Conservation (phyloP, 2,888 invertebrate genomes). For the Hydropsyche betteni region DNA sequence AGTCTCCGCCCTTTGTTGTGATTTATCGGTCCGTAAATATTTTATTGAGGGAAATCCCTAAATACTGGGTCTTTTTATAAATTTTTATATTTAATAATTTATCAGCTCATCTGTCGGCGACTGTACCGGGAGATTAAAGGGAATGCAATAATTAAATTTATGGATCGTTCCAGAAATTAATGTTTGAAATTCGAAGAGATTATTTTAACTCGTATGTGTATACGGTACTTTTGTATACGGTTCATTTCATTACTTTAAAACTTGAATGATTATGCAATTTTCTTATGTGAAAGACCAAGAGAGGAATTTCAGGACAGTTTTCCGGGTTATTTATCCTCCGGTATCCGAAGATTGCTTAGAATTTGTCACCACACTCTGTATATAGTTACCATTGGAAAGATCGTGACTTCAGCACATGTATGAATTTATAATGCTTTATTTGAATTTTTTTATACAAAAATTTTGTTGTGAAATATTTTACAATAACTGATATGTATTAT, state of each 20-base stretch:
- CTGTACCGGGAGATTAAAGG: too few species aligned
- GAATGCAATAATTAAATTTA: too few species aligned
- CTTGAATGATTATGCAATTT: conserved; percentile 22
- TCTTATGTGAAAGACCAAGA: not conserved
- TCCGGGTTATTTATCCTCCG: conserved; percentile 12
- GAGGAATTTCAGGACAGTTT: conserved; percentile 17
- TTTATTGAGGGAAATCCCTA: conserved; percentile 28
- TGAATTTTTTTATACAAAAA: too few species aligned
- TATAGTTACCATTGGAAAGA: conserved; percentile 1
- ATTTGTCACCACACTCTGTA: conserved; percentile 10
- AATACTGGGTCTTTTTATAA: not conserved
- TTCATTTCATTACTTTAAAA: conserved; percentile 24
- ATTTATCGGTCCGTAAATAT: conserved; percentile 38
- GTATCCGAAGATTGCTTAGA: conserved; percentile 9
- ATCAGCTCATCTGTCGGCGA: not conserved
- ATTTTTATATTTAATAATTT: conserved; percentile 2
- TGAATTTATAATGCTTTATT: too few species aligned
- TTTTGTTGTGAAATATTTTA: too few species aligned
- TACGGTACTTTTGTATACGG: too few species aligned
- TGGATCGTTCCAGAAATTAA: too few species aligned
- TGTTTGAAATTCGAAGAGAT: too few species aligned
- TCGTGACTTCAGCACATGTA: too few species aligned
- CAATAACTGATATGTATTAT: too few species aligned
- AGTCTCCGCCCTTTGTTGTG: conserved; percentile 37
- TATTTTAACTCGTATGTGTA: too few species aligned